Base-by-base conservation (phyloP, 2,797 vertebrate species). In the Malacoraja senta region DNA sequence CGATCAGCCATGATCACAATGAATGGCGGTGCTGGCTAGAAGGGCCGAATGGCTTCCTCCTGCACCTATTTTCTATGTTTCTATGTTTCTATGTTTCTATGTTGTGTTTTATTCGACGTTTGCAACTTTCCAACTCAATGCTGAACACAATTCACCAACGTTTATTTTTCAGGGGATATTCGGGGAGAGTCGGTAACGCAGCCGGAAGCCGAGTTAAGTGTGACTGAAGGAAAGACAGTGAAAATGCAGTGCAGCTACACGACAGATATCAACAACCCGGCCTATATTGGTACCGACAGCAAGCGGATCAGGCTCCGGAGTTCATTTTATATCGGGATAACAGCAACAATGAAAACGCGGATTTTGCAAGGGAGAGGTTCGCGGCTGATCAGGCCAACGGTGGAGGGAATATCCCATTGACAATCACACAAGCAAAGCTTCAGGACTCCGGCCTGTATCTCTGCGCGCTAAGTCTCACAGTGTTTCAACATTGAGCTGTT, bases 311-410 rank as follows among this genome's bases (percentile, higher is more conserved):
- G 12, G 12, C 21, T 13, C 76, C 35, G 32, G 35, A 53, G 7
- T 93, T 83, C 58, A 93, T 93, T 35, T 91, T 93, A 0, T 44
- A 93, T 15, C 79, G 93, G n/a, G 93, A 93, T 93, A 93, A 81
- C 78, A 81, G 8, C n/a, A 1, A 0, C 0, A 61, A 10, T n/a
- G 0, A 71, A 61, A 4, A 93, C 1, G 88, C 93, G 1, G 3
- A 63, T 21, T 93, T 93, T 58, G 19, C 68, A 38, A 74, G 61
- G 4, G 90, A 29, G 4, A 80, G 90, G 13, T 93, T 93, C 61
- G 2, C 29, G 2, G 93, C 79, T 21, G 74, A 68, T 0, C 90
- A 21, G 4, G 0, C 17, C 3, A 68, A 6, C 19, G 8, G 26
- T 10, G 38, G 7, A 3, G 93, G 76, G 68, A 93, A 32, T 21